These are phyloP conservation scores for Diaperis boleti DNA, from an alignment of 2,888 invertebrate genomes.

Conservation along the genomic window DNA sequence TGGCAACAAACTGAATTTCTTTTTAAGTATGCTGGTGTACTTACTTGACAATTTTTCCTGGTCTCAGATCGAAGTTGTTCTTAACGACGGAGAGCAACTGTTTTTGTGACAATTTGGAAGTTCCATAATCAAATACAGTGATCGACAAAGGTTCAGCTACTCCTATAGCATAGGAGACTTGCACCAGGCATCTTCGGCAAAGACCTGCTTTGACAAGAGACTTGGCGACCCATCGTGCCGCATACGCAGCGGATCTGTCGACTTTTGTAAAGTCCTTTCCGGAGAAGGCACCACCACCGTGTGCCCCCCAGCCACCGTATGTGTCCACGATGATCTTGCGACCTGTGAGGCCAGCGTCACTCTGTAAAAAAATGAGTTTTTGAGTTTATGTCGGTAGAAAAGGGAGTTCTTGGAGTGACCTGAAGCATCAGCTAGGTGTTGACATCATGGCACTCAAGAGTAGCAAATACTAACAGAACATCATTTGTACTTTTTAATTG, in stretches of 20 bases:
- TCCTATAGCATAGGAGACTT: slow-evolving; percentile 98
- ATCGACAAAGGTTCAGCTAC: slow-evolving; percentile 97
- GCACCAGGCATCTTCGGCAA: slow-evolving; percentile 94
- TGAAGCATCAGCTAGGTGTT: slow-evolving; percentile 35
- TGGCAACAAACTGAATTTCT: too few species aligned
- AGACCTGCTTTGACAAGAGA: slow-evolving; percentile 95
- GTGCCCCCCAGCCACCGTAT: slow-evolving; percentile 99
- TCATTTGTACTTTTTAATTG: slow-evolving; percentile 51
- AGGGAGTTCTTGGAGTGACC: slow-evolving; percentile 6
- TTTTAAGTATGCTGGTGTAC: too few species aligned
- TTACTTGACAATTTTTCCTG: slow-evolving; percentile 98
- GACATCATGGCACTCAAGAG: slow-evolving; percentile 57
- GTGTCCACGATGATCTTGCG: slow-evolving; percentile 99
- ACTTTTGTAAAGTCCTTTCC: slow-evolving; percentile 99
- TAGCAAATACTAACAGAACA: slow-evolving; percentile 61
- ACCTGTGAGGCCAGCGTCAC: slow-evolving; percentile 97
- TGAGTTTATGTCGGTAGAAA: neutral
- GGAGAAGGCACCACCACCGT: slow-evolving; percentile 99
- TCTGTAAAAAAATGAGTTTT: slow-evolving; percentile 69
- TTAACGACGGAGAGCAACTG: slow-evolving; percentile 89
- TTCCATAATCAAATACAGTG: slow-evolving; percentile 97
- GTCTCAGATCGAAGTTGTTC: slow-evolving; percentile 96
- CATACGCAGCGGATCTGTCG: slow-evolving; percentile 97
- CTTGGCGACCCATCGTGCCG: slow-evolving; percentile 99
- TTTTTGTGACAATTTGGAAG: slow-evolving; percentile 88